Base-by-base conservation (phyloP, 2,888 invertebrate genomes). In the Drosophila ezoana region DNA sequence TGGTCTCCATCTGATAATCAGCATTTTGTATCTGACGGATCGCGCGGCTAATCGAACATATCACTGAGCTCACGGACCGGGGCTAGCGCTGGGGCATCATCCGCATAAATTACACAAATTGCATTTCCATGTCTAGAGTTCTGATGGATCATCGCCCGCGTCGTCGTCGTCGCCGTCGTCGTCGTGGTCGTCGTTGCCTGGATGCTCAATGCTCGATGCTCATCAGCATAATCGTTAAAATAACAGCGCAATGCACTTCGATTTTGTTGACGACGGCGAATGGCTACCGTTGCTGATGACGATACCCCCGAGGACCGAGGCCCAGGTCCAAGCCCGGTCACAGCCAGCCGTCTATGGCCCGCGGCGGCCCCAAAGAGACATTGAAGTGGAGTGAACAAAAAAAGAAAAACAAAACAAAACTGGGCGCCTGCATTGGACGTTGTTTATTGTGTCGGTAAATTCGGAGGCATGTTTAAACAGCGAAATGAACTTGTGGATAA, bases 141-240 rank as follows among this genome's bases (percentile, higher is more conserved):
- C 83, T 84, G 86, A 84, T 87, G 88, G 88, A 84, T 84, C 83
- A 84, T 84, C 81, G 87, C 79, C 87, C 73, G 85, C 85, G 81
- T 76, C 57, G 87, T 60, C 75, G 66, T 63, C 67, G 58, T 51
- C 45, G 40, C 44, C n/a, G n/a, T n/a, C n/a, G n/a, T 18, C 57
- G 51, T 35, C 16, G 43, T 44, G 44, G 37, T 41, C 18, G 20
- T 43, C 60, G 32, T 45, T 48, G 38, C 49, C 49, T 44, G 51
- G n/a, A 13, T 56, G 28, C 37, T n/a, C 59, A 49, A 35, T 67
- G 28, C 56, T 41, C 45, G 58, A 63, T 79, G 80, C 84, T 84
- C 83, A 84, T 84, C 88, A 84, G 84, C 87, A 89, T 89, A 89
- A 89, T 86, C 86, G 89, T 86, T 89, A 86, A 89, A 89, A 88